Evolutionary conservation across 2,113 vertebrate genomes (phyloP), one percentile per base, ranked within the genome.

Genomic region (Muscicapa adusta): DNA sequence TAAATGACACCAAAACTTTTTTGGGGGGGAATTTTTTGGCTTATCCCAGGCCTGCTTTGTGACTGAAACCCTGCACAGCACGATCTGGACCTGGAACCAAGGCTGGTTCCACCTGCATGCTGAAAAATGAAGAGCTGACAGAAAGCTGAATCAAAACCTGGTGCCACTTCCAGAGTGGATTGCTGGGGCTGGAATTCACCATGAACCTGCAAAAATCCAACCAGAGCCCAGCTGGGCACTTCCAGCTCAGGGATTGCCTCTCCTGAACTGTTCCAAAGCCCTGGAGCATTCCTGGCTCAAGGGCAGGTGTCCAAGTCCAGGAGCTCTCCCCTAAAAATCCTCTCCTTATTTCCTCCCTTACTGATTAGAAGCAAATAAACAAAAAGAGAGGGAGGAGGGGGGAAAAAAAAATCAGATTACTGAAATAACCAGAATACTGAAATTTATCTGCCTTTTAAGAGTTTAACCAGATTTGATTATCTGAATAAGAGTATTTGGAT

Each of bases 391-490:
- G 29, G 43, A 4, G 36, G 3, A 7, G 4, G 14, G 3, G 1
- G 2, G 2, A 2, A 5, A 26, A 45, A 26, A 66, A 72, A 68
- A 82, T 18, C 92, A 81, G 65, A 67, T 92, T 86, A 92, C 61
- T 36, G 76, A 70, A 91, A 88, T 23, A 94, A 76, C 65, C 89
- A 73, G 89, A 85, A 85, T 60, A 53, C 25, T 54, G 89, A 73
- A 91, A 94, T 92, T 63, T 92, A 78, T 96, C 86, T 96, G 86
- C 87, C 62, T 92, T 95, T 93, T 75, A 96, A 85, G 94, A 92
- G 86, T 97, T 89, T 89, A 93, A 89, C 86, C 89, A 96, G 94
- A 95, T 96, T 96, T 91, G 80, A 92, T 92, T 61, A 78, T 95
- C 74, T 85, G 93, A 97, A 96, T 81, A 84, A 91, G 93, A 81